These are phyloP conservation scores for Meliscaeva auricollis DNA, from an alignment of 2,888 invertebrate genomes.

Conservation along the genomic window DNA sequence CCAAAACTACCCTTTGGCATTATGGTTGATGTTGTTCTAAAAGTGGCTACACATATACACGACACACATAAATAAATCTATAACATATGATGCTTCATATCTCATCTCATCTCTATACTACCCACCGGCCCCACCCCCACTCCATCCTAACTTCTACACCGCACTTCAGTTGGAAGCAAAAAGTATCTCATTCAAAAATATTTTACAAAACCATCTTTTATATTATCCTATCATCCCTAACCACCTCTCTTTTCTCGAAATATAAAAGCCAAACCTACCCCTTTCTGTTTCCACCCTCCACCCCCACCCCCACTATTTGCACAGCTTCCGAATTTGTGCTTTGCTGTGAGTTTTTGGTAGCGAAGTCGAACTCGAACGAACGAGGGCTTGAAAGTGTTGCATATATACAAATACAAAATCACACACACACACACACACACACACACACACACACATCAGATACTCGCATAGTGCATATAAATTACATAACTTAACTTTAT, in stretches of 20 bases:
- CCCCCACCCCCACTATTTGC: neutral
- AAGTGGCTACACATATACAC: slow-evolving; percentile 54
- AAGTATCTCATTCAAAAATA: slow-evolving; percentile 52
- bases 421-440: too few species aligned
- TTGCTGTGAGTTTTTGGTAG: slow-evolving; percentile 23
- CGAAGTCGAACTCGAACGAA: neutral
- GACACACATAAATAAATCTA: slow-evolving; percentile 31
- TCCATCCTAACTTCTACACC: neutral
- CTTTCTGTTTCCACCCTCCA: neutral
- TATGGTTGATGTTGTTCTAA: slow-evolving; percentile 52
- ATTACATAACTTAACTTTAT: slow-evolving; percentile 76
- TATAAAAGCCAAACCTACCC: slow-evolving; percentile 31
- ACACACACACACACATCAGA: slow-evolving; percentile 11
- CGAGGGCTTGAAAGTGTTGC: slow-evolving; percentile 24
- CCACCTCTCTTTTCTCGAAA: neutral
- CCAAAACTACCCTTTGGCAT: slow-evolving; percentile 44
- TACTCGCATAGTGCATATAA: slow-evolving; percentile 69
- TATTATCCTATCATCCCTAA: slow-evolving; percentile 30
- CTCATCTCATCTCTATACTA: neutral
- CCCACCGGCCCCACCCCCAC: neutral
- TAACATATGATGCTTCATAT: neutral
- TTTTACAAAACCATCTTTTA: slow-evolving; percentile 54
- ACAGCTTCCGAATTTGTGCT: slow-evolving; percentile 22
- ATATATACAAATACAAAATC: slow-evolving; percentile 6
- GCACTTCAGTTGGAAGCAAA: slow-evolving; percentile 33